These are phyloP conservation scores for Diorhabda carinulata DNA, from an alignment of 1,140 invertebrate species.

Conservation along the genomic window DNA sequence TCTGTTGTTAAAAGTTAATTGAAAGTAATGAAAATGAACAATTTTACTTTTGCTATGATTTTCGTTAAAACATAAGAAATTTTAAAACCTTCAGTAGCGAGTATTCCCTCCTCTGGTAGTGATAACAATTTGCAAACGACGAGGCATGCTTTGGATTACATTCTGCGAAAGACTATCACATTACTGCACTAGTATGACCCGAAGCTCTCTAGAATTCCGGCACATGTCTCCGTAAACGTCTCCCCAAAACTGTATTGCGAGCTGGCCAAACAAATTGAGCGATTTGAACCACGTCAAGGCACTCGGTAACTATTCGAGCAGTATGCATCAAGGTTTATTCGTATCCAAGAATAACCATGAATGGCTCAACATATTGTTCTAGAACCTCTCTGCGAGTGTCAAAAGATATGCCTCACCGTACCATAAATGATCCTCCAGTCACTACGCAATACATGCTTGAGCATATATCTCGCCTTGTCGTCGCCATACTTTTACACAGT, in stretches of 20 bases:
- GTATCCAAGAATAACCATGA: neutral
- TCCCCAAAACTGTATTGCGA: constrained; percentile 1
- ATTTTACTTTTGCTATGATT: neutral
- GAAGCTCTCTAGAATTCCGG: constrained; percentile 6
- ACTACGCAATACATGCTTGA: neutral
- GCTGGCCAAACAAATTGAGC: neutral
- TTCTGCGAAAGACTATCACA: neutral
- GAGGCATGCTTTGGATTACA: neutral
- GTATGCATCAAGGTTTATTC: constrained; percentile 3
- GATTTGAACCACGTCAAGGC: constrained; percentile 6
- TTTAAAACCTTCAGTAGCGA: constrained; percentile 3
- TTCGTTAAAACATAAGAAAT: constrained; percentile 3
- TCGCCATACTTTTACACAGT: neutral
- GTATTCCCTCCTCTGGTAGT: neutral
- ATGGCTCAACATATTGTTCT: neutral
- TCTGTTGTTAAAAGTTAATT: neutral
- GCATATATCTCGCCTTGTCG: neutral
- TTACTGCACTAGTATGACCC: neutral
- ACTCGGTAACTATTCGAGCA: neutral
- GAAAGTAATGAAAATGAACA: neutral
- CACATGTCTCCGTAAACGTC: constrained; percentile 3
- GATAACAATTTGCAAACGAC: constrained; percentile 7
- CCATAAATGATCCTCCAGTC: constrained; percentile 8
- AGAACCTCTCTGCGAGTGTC: neutral
- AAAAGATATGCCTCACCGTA: neutral